Evolutionary conservation across 1,140 invertebrate genomes (phyloP).

Genomic region (Gonatopus flavifemur): DNA sequence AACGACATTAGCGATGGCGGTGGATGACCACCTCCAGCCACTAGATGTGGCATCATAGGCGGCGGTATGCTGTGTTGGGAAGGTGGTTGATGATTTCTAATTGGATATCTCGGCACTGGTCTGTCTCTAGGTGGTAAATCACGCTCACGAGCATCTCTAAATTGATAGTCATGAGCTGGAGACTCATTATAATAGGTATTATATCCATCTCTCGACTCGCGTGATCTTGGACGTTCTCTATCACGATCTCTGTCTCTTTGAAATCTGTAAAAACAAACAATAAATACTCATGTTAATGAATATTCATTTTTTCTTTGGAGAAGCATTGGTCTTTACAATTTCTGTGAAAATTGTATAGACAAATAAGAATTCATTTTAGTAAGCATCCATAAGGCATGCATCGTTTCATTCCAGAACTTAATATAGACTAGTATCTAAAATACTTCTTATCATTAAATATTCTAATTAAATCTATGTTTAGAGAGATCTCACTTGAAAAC

Average conservation of each 20-base stretch:
- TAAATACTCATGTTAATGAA: too few relatives aligned
- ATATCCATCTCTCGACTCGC: constrained; percentile 44
- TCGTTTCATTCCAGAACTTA: too few relatives aligned
- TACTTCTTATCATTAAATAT: too few relatives aligned
- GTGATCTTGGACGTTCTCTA: constrained; percentile 47
- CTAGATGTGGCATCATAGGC: constrained; percentile 38
- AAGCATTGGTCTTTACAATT: too few relatives aligned
- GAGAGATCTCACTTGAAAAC: too few relatives aligned
- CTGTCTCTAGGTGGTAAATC: constrained; percentile 44
- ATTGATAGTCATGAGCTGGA: constrained; percentile 47
- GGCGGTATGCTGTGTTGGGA: constrained; percentile 43
- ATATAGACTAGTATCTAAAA: too few relatives aligned
- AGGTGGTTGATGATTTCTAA: constrained; percentile 41
- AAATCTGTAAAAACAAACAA: constrained; percentile 47
- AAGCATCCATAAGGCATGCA: too few relatives aligned
- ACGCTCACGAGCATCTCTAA: constrained; percentile 51
- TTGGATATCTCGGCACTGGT: constrained; percentile 38
- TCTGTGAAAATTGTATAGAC: too few relatives aligned
- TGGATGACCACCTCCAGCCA: constrained; percentile 34
- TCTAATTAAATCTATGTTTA: too few relatives aligned
- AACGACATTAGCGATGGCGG: constrained; percentile 46
- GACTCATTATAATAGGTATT: constrained; percentile 49
- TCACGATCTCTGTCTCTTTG: constrained; percentile 51
- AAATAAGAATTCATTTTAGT: too few relatives aligned
- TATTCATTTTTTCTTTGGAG: too few relatives aligned